A percentile compares a stretch with the other conserved stretches of the same genome.
These are phyloP conservation scores for Orthosia cruda DNA, from an alignment of 2,888 invertebrate species.

Conservation along the genomic window DNA sequence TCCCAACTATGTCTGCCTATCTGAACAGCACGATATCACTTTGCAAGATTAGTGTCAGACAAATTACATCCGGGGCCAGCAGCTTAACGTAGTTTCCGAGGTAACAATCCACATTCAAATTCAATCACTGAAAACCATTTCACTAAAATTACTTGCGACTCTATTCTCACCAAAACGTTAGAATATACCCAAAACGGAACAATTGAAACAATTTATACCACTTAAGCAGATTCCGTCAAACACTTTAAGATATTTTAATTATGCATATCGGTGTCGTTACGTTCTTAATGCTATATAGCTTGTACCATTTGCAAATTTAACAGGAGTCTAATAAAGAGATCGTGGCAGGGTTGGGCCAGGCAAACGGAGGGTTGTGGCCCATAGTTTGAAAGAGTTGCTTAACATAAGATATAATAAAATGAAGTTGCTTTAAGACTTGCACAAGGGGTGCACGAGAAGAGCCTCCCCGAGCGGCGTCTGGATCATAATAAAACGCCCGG, in stretches of 20 bases:
- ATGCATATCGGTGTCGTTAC: conserved; percentile 64
- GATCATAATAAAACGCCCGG: no score
- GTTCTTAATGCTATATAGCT: conserved; percentile 60
- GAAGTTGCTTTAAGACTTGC: no score
- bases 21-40: no score
- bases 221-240: conserved; percentile 52
- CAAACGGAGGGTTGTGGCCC: background rate
- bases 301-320: conserved; percentile 69
- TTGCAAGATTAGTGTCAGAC: no score
- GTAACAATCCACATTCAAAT: no score
- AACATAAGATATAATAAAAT: no score
- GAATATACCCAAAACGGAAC: conserved; percentile 32
- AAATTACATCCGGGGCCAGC: no score
- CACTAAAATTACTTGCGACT: background rate
- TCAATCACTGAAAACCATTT: conserved; percentile 14
- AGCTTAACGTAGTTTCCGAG: no score
- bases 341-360: conserved; percentile 51
- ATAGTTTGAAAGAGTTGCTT: no score
- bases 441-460: no score
- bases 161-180: background rate
- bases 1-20: no score
- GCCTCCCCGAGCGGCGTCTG: no score
- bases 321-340: conserved; percentile 71
- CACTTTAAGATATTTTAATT: conserved; percentile 65
- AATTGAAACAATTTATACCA: conserved; percentile 48